phyloP scores from a whole-genome alignment of 1,140 invertebrate species.

The Lucilia cuprina region DNA sequence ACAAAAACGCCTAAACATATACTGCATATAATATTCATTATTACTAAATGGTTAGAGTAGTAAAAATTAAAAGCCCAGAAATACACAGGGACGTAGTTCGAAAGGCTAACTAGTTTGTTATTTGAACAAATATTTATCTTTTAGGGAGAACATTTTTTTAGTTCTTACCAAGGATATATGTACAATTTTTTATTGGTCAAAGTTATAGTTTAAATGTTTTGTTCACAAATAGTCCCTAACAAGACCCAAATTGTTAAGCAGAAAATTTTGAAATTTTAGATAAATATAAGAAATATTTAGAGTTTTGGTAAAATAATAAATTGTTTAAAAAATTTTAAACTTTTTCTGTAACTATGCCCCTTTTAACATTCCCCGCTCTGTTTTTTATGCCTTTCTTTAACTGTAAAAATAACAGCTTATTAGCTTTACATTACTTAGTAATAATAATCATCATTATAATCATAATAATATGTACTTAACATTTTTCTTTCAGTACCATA shows the following conservation, averaged over 20 bases:
- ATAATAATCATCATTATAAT: neutral
- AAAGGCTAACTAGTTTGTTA: no score
- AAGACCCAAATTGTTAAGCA: neutral
- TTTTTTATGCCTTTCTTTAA: neutral
- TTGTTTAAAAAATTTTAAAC: neutral
- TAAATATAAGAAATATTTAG: neutral
- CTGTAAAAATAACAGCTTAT: conserved; percentile 5
- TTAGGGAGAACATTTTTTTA: no score
- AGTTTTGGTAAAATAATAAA: neutral
- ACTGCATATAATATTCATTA: no score
- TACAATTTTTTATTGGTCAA: neutral
- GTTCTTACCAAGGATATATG: neutral
- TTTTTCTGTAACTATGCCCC: neutral
- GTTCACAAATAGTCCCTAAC: neutral
- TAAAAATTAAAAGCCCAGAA: no score
- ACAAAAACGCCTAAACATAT: no score
- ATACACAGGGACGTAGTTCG: neutral
- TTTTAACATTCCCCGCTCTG: neutral
- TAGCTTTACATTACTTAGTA: neutral
- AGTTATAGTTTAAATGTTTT: neutral
- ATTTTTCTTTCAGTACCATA: neutral
- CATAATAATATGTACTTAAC: neutral
- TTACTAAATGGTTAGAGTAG: no score
- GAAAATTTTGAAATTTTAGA: neutral
- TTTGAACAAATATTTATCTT: no score